A percentile compares a stretch with the other conserved stretches of the same genome.
phyloP scores from a whole-genome alignment of 2,113 vertebrate genomes.

The Vireo altiloquus region DNA sequence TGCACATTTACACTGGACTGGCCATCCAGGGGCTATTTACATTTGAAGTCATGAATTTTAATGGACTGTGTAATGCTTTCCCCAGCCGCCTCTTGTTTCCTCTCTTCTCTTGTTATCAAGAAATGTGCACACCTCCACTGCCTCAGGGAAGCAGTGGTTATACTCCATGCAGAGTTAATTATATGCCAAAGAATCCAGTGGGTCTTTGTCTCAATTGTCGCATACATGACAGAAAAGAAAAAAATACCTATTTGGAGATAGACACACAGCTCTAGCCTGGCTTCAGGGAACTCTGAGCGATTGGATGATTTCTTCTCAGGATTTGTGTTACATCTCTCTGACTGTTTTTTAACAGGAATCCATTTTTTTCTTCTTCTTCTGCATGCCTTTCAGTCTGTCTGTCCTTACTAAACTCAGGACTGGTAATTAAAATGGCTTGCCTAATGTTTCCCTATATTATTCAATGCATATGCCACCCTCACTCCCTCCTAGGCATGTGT shows the following conservation, averaged over 20 bases:
- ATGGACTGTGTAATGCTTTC: neutral
- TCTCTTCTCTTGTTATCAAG: neutral
- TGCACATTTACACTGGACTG: neutral
- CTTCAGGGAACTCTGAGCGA: neutral
- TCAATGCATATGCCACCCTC: neutral
- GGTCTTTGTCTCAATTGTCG: neutral
- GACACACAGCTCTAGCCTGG: neutral
- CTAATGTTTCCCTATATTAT: neutral
- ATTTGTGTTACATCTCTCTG: neutral
- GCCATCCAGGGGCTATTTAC: neutral
- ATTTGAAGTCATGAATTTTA: neutral
- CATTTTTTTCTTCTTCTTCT: neutral
- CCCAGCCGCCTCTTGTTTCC: neutral
- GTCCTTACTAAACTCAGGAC: neutral
- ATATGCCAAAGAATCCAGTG: neutral
- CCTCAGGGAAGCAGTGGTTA: neutral
- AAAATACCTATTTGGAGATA: neutral
- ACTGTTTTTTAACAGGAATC: neutral
- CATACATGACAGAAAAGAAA: neutral
- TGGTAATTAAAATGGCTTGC: neutral
- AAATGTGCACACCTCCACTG: neutral
- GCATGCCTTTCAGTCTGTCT: neutral
- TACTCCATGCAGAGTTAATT: neutral
- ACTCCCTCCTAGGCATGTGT: fast-evolving
- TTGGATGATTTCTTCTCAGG: neutral